phyloP scores from a whole-genome alignment of 2,888 invertebrate species.

The Panopea generosa region DNA sequence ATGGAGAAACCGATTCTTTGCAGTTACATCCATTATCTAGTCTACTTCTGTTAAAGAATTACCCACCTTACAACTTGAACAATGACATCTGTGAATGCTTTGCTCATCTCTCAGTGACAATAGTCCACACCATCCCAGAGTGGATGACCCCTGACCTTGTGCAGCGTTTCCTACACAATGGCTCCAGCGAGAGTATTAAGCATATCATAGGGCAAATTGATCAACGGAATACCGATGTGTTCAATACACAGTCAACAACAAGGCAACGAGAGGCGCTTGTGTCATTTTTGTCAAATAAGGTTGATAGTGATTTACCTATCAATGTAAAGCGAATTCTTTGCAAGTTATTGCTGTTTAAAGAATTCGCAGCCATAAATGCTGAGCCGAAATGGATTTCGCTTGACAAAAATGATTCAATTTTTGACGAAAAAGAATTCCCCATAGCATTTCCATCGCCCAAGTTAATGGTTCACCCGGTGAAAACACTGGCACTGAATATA shows the following conservation, averaged over 20 bases:
- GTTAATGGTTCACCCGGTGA: background rate
- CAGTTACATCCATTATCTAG: background rate
- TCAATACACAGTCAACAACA: no score
- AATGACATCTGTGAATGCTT: background rate
- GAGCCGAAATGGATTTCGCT: slow-evolving; percentile 1
- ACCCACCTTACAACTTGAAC: no score
- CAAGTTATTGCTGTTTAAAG: slow-evolving; percentile 7
- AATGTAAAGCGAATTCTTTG: no score
- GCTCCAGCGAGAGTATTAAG: no score
- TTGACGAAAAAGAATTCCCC: background rate
- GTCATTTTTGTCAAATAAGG: no score
- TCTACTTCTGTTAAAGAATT: background rate
- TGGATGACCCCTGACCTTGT: slow-evolving; percentile 19
- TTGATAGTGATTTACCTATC: no score
- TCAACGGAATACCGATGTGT: no score
- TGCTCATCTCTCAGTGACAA: slow-evolving; percentile 2
- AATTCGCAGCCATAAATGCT: background rate
- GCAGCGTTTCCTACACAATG: no score
- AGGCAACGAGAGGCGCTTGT: no score
- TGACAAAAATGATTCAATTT: background rate
- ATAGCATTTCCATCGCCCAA: background rate
- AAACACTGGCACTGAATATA: background rate
- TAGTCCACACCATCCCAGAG: slow-evolving; percentile 16
- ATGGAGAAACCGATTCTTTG: slow-evolving; percentile 4
- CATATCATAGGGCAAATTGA: no score